Evolutionary conservation across 2,888 invertebrate genomes (phyloP).

Genomic region (Fissipunctia ypsillon): DNA sequence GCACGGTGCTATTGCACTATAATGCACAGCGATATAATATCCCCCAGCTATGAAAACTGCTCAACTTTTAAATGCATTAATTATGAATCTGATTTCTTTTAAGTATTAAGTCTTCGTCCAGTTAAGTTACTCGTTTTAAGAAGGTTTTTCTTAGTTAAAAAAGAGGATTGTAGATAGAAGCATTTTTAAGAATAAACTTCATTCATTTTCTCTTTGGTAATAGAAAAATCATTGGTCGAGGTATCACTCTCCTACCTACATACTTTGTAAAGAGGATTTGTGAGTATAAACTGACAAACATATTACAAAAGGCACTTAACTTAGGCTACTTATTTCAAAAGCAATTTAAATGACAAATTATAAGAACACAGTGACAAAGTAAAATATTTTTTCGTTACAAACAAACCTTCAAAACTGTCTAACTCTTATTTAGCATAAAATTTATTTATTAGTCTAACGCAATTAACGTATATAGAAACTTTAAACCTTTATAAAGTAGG

Average conservation of each 20-base stretch:
- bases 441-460: conserved; percentile 32
- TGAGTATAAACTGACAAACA: conserved; percentile 13
- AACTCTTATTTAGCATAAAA: conserved; percentile 41
- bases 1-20: conserved; percentile 56
- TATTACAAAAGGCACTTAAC: conserved; percentile 42
- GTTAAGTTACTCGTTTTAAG: conserved; percentile 11
- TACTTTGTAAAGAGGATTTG: conserved; percentile 18
- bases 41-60: conserved; percentile 43
- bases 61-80: conserved; percentile 57
- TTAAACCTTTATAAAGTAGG: conserved; percentile 22
- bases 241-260: neutral
- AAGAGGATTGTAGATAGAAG: conserved; percentile 3
- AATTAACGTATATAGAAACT: conserved; percentile 25
- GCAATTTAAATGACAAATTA: conserved; percentile 45
- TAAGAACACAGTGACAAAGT: conserved; percentile 12
- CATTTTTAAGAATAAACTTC: conserved; percentile 13
- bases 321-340: conserved; percentile 35
- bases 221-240: neutral
- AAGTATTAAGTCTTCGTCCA: conserved; percentile 18
- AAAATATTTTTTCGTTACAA: conserved; percentile 26
- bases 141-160: conserved; percentile 5
- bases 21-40: conserved; percentile 56
- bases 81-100: conserved; percentile 42
- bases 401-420: conserved; percentile 23
- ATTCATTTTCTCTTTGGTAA: neutral